Evolutionary conservation across 2,797 vertebrate genomes (phyloP), one percentile per base, ranked within the genome.

Genomic region (Enteromius mattozi): DNA sequence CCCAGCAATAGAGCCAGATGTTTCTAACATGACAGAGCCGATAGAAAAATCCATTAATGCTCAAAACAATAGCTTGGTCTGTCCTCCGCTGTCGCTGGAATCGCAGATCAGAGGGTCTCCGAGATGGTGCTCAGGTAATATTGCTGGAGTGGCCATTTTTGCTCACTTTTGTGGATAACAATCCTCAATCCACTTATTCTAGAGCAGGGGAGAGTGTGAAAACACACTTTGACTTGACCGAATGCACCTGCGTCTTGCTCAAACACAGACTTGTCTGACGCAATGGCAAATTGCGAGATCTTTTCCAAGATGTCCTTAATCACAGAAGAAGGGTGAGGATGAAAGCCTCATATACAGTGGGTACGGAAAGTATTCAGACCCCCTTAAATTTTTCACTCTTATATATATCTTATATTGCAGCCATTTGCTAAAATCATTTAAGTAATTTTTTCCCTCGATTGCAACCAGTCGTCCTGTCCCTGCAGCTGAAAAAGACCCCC

Each of bases 1-100:
- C 87, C 86, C 86, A 82, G 81, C 86, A n/a, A 74, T 70, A 81
- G 37, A 72, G 86, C 87, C 91, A 91, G 89, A 89, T 92, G 88
- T 88, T 88, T 16, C 16, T 59, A 80, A 88, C 75, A 87, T 83
- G 69, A 86, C 81, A 70, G 65, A 77, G 13, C 24, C 19, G 19
- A 78, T 30, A 12, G 72, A 86, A 84, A 79, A 82, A 82, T 77
- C 82, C 63, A 85, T 88, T 85, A 88, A 42, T 77, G 78, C 21
- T 86, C 19, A 13, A 85, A 85, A 88, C 81, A 76, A 77, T 47
- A 66, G 9, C 70, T 72, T 6, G 54, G 4, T 76, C 69, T 30
- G 63, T 16, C 35, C 86, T 82, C 45, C 0, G 59, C 42, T 76
- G 14, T 85, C 69, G 77, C 35, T 51, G 51, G 54, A 76, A 87